Percentiles rank a stretch among this genome's conserved stretches.
Evolutionary conservation across 2,113 vertebrate genomes (phyloP).

Genomic region (Corynorhinus townsendii): DNA sequence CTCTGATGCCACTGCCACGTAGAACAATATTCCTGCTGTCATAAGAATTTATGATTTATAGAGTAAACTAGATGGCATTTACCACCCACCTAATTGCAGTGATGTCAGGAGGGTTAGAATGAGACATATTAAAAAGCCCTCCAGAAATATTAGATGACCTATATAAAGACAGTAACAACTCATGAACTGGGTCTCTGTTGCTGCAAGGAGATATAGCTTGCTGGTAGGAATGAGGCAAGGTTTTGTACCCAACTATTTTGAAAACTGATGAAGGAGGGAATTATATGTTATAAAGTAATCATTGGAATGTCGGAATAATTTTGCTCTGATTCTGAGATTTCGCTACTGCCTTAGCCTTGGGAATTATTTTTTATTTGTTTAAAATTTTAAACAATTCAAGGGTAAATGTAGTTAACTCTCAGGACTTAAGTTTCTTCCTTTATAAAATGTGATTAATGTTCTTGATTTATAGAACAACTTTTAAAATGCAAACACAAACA

Average conservation of each 20-base stretch:
- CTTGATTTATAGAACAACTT: neutral
- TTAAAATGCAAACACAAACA: neutral
- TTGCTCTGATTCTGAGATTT: constrained; percentile 42
- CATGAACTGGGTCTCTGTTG: neutral
- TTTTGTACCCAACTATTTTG: constrained; percentile 37
- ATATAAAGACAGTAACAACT: constrained; percentile 24
- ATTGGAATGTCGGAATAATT: constrained; percentile 20
- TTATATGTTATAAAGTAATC: constrained; percentile 35
- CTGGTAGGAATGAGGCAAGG: constrained; percentile 33
- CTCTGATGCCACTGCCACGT: neutral
- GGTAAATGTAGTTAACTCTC: neutral
- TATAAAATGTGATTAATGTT: neutral
- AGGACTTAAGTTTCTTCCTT: neutral
- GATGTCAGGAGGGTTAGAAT: constrained; percentile 45
- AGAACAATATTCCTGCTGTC: neutral
- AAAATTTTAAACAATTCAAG: constrained; percentile 28
- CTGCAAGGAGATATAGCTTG: neutral
- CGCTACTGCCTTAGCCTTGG: neutral
- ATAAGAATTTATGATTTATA: constrained; percentile 5
- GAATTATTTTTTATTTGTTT: constrained; percentile 27
- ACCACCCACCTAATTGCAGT: neutral
- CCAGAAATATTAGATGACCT: constrained; percentile 41
- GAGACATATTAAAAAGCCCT: constrained; percentile 29
- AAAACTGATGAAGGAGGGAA: neutral
- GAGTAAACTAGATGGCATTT: constrained; percentile 27